Conservation (phyloP, 2,888 invertebrate species). For the Eristalis pertinax region DNA sequence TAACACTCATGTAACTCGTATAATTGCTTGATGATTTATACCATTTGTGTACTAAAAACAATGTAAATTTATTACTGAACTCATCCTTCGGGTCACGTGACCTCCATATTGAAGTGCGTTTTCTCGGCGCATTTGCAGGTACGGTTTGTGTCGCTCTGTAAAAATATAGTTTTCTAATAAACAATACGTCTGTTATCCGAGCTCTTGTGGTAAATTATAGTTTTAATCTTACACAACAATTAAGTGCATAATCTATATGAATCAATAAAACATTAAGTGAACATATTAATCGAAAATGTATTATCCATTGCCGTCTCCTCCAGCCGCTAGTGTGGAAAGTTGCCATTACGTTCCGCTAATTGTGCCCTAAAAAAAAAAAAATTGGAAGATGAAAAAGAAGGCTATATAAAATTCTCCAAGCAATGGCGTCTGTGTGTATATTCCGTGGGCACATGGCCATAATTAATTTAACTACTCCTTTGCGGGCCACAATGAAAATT, state of each 20-base stretch:
- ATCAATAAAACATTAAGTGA: slow-evolving; percentile 39
- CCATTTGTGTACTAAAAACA: slow-evolving; percentile 38
- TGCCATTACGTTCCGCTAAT: slow-evolving; percentile 70
- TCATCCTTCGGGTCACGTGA: slow-evolving; percentile 72
- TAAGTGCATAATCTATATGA: slow-evolving; percentile 53
- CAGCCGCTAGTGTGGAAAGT: slow-evolving; percentile 69
- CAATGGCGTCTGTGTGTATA: slow-evolving; percentile 70
- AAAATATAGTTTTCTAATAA: slow-evolving; percentile 67
- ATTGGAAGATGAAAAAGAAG: slow-evolving; percentile 42
- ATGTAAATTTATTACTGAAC: slow-evolving; percentile 34
- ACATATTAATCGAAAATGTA: slow-evolving; percentile 33
- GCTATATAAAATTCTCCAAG: slow-evolving; percentile 56
- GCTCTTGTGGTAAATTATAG: slow-evolving; percentile 70
- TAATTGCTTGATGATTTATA: slow-evolving; percentile 29
- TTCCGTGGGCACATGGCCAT: slow-evolving; percentile 65
- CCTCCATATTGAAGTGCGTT: slow-evolving; percentile 79
- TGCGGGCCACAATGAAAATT: neutral
- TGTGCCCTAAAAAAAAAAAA: slow-evolving; percentile 34
- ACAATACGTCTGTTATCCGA: slow-evolving; percentile 63
- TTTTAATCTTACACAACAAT: slow-evolving; percentile 63
- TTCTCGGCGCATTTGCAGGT: slow-evolving; percentile 79
- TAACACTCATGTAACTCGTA: neutral
- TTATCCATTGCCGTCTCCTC: slow-evolving; percentile 16
- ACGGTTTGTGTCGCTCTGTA: slow-evolving; percentile 73
- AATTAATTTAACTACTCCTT: slow-evolving; percentile 31